phyloP scores from a whole-genome alignment of 2,113 vertebrate species.

The Toxotes jaculatrix region DNA sequence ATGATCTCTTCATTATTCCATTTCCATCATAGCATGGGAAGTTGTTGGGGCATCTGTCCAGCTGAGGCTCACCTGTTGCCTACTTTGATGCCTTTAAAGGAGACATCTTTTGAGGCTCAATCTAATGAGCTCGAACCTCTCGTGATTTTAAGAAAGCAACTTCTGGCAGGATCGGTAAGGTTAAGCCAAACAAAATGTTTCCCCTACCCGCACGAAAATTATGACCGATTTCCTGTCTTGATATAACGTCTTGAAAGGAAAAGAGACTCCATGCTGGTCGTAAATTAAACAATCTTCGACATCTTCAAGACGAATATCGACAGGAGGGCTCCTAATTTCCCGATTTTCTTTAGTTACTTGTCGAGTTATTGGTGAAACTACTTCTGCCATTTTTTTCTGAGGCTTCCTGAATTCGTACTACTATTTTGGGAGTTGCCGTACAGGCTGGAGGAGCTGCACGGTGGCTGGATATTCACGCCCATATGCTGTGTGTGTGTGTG shows the following conservation, averaged over 20 bases:
- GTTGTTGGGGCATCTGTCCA: constrained; percentile 35
- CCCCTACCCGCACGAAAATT: constrained; percentile 92
- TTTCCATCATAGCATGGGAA: constrained; percentile 21
- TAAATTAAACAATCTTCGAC: constrained; percentile 82
- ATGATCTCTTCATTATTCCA: constrained; percentile 22
- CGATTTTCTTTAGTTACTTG: constrained; percentile 78
- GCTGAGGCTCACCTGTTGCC: constrained; percentile 44
- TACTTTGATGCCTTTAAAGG: neutral
- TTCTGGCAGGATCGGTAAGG: neutral
- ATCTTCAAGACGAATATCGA: constrained; percentile 70
- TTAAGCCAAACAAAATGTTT: constrained; percentile 8
- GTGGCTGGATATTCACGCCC: constrained; percentile 66
- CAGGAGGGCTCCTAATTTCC: neutral
- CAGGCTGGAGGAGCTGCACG: constrained; percentile 35
- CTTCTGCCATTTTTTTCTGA: constrained; percentile 70
- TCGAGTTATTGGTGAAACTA: constrained; percentile 79
- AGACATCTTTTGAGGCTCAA: neutral
- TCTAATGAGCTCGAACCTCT: neutral
- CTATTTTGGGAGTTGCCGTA: constrained; percentile 73
- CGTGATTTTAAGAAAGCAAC: neutral
- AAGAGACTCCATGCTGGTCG: constrained; percentile 80
- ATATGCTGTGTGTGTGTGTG: constrained; percentile 21
- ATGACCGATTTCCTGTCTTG: constrained; percentile 86
- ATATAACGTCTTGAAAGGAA: constrained; percentile 86
- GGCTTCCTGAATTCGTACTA: constrained; percentile 36